These are phyloP conservation scores for Nerophis lumbriciformis DNA, from an alignment of 2,113 vertebrate genomes.

Conservation along the genomic window DNA sequence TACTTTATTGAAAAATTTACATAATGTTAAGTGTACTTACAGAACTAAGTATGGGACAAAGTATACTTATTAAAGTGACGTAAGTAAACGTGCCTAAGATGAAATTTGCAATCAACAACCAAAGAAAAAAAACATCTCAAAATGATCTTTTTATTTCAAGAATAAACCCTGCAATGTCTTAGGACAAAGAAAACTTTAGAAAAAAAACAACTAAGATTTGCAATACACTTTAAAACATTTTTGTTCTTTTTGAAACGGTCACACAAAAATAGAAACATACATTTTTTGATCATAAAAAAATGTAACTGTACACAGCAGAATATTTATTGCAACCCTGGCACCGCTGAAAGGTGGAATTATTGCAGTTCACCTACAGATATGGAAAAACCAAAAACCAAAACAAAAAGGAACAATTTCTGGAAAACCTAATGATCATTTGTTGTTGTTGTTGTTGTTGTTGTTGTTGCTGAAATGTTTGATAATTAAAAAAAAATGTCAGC, in stretches of 20 bases:
- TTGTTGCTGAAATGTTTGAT: slow-evolving; percentile 21
- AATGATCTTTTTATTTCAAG: slow-evolving; percentile 70
- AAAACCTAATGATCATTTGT: not conserved
- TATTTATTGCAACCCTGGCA: slow-evolving; percentile 73
- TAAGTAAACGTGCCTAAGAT: too few species aligned
- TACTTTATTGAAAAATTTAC: too few species aligned
- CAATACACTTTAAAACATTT: slow-evolving; percentile 71
- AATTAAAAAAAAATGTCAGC: slow-evolving; percentile 9
- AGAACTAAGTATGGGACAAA: too few species aligned
- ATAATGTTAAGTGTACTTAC: too few species aligned
- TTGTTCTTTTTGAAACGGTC: slow-evolving; percentile 73
- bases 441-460: slow-evolving; percentile 5
- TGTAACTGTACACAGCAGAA: slow-evolving; percentile 79
- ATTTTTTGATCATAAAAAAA: slow-evolving; percentile 60
- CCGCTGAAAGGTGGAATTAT: slow-evolving; percentile 59
- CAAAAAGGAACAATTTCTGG: not conserved
- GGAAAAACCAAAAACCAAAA: slow-evolving; percentile 16
- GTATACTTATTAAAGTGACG: too few species aligned
- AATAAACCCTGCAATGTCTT: slow-evolving; percentile 72
- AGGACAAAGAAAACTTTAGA: slow-evolving; percentile 42
- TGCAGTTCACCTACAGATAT: slow-evolving; percentile 67
- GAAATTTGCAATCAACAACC: not conserved
- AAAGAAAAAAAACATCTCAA: slow-evolving; percentile 8
- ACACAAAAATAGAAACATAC: slow-evolving; percentile 72
- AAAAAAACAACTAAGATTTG: slow-evolving; percentile 67